Base-by-base conservation (phyloP, 2,797 vertebrate genomes). In the Eulemur rubriventer region DNA sequence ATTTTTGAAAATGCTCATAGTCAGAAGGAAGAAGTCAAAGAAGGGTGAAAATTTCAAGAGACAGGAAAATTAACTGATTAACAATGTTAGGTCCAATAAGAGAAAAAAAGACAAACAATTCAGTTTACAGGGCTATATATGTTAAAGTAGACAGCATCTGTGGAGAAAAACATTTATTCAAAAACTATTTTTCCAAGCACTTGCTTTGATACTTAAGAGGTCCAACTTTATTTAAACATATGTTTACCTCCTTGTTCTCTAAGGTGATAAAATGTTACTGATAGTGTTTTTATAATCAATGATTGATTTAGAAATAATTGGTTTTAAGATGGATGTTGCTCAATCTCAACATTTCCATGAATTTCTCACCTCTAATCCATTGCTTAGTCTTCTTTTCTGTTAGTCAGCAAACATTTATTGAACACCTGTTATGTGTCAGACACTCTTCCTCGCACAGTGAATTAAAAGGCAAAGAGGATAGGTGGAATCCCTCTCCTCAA, bases 201-300 rank as follows among this genome's bases (percentile, higher is more conserved):
- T 83, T 14, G 18, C 35, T 55, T 72, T 3, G 11, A 57, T 65
- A 55, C 33, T 65, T 91, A 73, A 43, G 12, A 81, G 35, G 13
- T 43, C 6, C 24, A 79, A 59, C 2, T 50, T 92, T 57, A n/a
- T 63, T 84, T 78, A 55, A 55, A 65, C 30, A 69, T 20, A 10
- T 14, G 7, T n/a, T 92, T 59, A 57, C 38, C 24, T 48, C 16
- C 87, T 22, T 90, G 7, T 50, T 73, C 26, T 59, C 18, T 43
- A 50, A 67, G 22, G 6, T 38, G 33, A 48, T 30, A 65, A 81
- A 38, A 38, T 81, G 3, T 81, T 59, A n/a, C n/a, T 55, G 2
- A 16, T 91, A n/a, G 59, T 10, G 1, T 59, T 92, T 94, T 65
- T n/a, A n/a, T 57, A 79, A 30, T 24, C 46, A 91, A 38, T 41